Evolutionary conservation across 2,888 invertebrate species (phyloP).

Genomic region (Coleophora flavipennella): DNA sequence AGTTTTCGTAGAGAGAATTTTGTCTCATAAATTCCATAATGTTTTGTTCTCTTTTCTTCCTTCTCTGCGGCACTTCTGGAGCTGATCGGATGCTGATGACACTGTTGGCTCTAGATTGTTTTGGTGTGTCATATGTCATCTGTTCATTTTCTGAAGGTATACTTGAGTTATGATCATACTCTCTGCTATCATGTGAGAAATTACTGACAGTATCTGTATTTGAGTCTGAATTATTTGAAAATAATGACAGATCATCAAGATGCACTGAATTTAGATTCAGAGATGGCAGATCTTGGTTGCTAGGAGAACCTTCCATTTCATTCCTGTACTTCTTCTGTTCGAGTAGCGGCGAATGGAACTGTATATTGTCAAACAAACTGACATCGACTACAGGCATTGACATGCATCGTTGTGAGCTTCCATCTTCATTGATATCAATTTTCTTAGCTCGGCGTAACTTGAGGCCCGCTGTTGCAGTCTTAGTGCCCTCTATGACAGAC

Average conservation of each 20-base stretch:
- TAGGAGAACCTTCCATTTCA: conserved; percentile 21
- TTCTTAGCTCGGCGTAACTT: conserved; percentile 46
- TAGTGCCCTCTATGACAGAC: conserved; percentile 76
- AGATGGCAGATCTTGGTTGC: conserved; percentile 28
- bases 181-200: conserved; percentile 45
- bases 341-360: conserved; percentile 75
- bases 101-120: conserved; percentile 44
- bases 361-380: conserved; percentile 76
- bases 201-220: conserved; percentile 48
- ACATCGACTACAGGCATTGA: conserved; percentile 72
- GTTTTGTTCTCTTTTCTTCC: conserved; percentile 34
- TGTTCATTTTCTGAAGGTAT: conserved; percentile 29
- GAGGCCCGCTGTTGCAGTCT: conserved; percentile 70
- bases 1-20: conserved; percentile 57
- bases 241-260: conserved; percentile 50
- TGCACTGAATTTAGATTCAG: conserved; percentile 38
- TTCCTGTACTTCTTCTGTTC: conserved; percentile 48
- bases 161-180: conserved; percentile 28
- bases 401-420: conserved; percentile 50
- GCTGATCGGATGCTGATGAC: conserved; percentile 34
- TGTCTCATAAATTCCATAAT: conserved; percentile 38
- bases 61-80: conserved; percentile 46
- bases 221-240: conserved; percentile 52
- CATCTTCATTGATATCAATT: conserved; percentile 24
- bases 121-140: conserved; percentile 54